Conservation (phyloP, 1,140 invertebrate species). For the Drosophila melanica region DNA sequence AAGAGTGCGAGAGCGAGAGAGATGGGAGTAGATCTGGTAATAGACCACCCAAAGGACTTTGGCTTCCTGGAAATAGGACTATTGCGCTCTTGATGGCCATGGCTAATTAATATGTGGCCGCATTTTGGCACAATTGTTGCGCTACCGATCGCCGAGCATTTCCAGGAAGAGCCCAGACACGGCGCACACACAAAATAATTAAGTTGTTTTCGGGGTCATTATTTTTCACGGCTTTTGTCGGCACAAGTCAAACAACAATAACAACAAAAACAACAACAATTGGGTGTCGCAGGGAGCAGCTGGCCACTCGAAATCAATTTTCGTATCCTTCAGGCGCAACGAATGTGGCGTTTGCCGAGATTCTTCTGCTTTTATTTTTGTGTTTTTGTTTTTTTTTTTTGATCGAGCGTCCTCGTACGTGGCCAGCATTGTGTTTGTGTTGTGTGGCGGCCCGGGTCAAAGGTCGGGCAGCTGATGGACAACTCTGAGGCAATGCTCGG, state of each 20-base stretch:
- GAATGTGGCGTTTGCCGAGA: conserved; percentile 66
- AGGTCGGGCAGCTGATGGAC: conserved; percentile 62
- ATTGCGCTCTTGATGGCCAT: conserved; percentile 40
- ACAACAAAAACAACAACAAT: conserved; percentile 14
- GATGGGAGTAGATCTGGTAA: background rate
- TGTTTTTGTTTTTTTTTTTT: no score
- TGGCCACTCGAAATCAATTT: conserved; percentile 74
- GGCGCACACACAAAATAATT: conserved; percentile 59
- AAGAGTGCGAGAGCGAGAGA: conserved; percentile 2
- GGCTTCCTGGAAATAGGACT: conserved; percentile 60
- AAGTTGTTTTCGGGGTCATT: conserved; percentile 77
- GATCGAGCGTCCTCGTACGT: conserved; percentile 67
- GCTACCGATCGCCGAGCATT: conserved; percentile 63
- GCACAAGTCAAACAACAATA: conserved; percentile 72
- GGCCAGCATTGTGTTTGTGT: conserved; percentile 38
- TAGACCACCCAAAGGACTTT: conserved; percentile 61
- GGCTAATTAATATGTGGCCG: conserved; percentile 75
- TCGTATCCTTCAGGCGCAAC: conserved; percentile 59
- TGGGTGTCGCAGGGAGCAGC: conserved; percentile 42
- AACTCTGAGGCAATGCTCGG: background rate
- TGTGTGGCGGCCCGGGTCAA: conserved; percentile 62
- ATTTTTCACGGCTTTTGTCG: conserved; percentile 80
- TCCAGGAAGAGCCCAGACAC: conserved; percentile 56
- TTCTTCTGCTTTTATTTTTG: no score
- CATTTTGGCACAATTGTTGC: conserved; percentile 76